These are phyloP conservation scores for Entomyzon cyanotis DNA, from an alignment of 2,113 vertebrate species.

Conservation along the genomic window DNA sequence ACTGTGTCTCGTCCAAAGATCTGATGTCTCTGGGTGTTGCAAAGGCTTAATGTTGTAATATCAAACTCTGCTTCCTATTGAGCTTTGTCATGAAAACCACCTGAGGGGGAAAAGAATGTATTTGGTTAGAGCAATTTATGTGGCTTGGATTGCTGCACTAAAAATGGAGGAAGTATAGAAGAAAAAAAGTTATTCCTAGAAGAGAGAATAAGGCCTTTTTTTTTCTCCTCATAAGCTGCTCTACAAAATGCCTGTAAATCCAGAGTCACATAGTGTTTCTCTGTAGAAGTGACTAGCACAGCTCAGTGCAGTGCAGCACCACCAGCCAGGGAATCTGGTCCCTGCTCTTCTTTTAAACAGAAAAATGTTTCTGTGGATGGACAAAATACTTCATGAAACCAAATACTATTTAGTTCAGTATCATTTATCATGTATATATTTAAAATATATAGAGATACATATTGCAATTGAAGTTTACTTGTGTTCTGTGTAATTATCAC, in stretches of 20 bases:
- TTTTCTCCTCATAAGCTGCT: neutral
- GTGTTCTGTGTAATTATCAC: neutral
- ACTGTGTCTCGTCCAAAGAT: neutral
- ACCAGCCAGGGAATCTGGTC: neutral
- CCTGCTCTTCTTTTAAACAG: neutral
- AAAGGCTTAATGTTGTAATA: neutral
- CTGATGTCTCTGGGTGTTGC: neutral
- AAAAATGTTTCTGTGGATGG: neutral
- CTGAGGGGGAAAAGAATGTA: neutral
- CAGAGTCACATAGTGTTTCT: accelerated
- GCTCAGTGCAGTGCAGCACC: neutral
- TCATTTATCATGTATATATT: neutral
- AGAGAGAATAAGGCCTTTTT: neutral
- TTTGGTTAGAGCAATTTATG: neutral
- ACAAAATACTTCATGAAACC: neutral
- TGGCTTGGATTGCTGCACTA: neutral
- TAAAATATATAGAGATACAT: neutral
- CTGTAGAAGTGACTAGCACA: neutral
- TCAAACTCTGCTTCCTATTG: neutral
- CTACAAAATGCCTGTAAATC: neutral
- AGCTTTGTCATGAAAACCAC: neutral
- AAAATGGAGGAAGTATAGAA: neutral
- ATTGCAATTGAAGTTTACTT: neutral
- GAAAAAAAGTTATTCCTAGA: neutral
- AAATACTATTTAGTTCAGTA: neutral